Base-by-base conservation (phyloP, 1,140 invertebrate species). In the Drosophila murphyi region DNA sequence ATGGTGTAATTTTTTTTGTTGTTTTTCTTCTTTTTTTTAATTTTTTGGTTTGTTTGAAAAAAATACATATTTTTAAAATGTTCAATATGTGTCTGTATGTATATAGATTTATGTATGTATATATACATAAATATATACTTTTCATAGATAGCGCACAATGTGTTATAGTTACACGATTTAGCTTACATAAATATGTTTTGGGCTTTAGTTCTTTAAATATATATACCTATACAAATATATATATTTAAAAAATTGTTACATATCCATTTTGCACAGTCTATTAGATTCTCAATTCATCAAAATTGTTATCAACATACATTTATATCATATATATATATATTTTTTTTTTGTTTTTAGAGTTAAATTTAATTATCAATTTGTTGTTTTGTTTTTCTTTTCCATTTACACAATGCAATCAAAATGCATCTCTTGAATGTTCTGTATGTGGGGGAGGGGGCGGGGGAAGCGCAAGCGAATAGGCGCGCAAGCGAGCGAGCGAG, bases 221-320 rank as follows among this genome's bases (percentile, higher is more conserved):
- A 72, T 67, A 56, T 62, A 62, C 72, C 60, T 68, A 79, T 80
- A 83, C 60, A 80, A 76, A 76, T 79, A 82, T 74, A 71, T 76
- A 78, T 88, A 88, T 71, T 67, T 82, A 80, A 80, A 83, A 89
- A 89, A 83, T 81, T 83, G 39, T 72, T 83, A 52, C 79, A 71
- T 82, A 72, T 80, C 77, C 59, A 52, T 80, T 72, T 89, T 90
- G 82, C 80, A 90, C 87, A 90, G 87, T 90, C 82, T 86, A 86
- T 90, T 90, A 86, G 87, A 90, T 90, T 90, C 87, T 90, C 81
- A 90, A 90, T 90, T 90, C 79, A 90, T 86, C 68, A 80, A 90
- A 87, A 90, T 82, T 74, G 78, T 90, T 86, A 90, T 86, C 82
- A 87, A 90, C 78, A 90, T 90, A 85, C 72, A 82, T 86, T 88